Conservation (phyloP, 2,113 vertebrate genomes). For the Neolamprologus sp. region DNA sequence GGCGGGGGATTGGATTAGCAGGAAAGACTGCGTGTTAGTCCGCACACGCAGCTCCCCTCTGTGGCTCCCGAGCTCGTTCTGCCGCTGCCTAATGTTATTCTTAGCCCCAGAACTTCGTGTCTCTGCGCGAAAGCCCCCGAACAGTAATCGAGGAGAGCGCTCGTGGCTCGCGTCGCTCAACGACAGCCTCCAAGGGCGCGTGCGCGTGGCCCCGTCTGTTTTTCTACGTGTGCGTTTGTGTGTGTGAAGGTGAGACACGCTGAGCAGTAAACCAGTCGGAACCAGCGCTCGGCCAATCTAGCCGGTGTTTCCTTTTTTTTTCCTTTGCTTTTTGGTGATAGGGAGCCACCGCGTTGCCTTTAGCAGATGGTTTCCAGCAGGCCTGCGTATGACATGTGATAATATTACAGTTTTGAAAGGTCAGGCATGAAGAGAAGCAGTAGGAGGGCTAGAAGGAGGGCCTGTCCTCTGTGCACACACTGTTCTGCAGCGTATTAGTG, state of each 20-base stretch:
- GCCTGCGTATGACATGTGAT: conserved; percentile 66
- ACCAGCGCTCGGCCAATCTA: conserved; percentile 22
- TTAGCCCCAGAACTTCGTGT: conserved; percentile 61
- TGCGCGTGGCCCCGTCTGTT: background rate
- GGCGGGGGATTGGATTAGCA: conserved; percentile 50
- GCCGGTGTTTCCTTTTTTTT: background rate
- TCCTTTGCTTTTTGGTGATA: background rate
- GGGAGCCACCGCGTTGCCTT: conserved; percentile 36
- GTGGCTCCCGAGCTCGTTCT: background rate
- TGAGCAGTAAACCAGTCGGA: conserved; percentile 21
- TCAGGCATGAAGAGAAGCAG: conserved; percentile 59
- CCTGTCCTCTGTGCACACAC: background rate
- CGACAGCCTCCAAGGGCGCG: conserved; percentile 13
- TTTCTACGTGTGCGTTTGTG: conserved; percentile 3
- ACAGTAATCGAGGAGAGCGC: conserved; percentile 57
- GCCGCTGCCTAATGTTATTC: conserved; percentile 51
- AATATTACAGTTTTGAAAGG: conserved; percentile 71
- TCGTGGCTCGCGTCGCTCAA: conserved; percentile 45
- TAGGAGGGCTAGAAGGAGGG: conserved; percentile 1
- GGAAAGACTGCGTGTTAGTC: conserved; percentile 23
- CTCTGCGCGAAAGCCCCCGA: conserved; percentile 55
- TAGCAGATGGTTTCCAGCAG: conserved; percentile 73
- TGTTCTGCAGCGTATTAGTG: background rate
- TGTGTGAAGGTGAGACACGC: conserved; percentile 34
- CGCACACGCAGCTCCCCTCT: conserved; percentile 3